Evolutionary conservation across 2,888 invertebrate genomes (phyloP), one percentile per base, ranked within the genome.

Genomic region (Drosophila emarginata): DNA sequence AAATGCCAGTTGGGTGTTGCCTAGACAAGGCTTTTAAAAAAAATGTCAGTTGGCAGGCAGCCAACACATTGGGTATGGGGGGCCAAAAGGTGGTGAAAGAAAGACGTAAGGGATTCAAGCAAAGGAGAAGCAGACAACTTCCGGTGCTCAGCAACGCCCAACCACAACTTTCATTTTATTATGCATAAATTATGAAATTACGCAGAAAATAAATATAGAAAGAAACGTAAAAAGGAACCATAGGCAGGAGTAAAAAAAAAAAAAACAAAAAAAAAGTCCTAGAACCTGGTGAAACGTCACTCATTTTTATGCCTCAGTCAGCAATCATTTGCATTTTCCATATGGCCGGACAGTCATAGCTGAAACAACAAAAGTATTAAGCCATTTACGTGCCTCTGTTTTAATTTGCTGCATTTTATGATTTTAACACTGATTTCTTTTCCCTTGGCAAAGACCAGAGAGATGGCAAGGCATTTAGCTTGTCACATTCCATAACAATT

Each of bases 161-260:
- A 62, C 37, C 75, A 61, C 79, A 77, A 70, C 64, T 69, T 69
- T 71, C 66, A 71, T 67, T 72, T 74, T 68, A 80, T 74, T 70
- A 61, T 76, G 82, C 79, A 81, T 82, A 79, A 82, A 72, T 80
- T 82, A 81, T 74, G 68, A 73, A 78, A 80, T 66, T 77, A 58
- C 72, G 70, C 77, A 66, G 64, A 61, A 67, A 72, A 73, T 69
- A 66, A 67, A 70, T 75, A 63, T 64, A 74, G 75, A 11, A 4
- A 45, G 12, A 3, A 12, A 45, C 45, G 14, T n/a, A 39, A 39
- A 37, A 4, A 3, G 37, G 6, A 21, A 3, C 18, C 18, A 45
- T 11, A 21, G 18, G 45, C 11, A 12, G 21, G 4, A 40, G 15
- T 15, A 1, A 11, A 6, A 45, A 18, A 18, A 45, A 18, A 18